A percentile compares a stretch with the other conserved stretches of the same genome.
phyloP scores from a whole-genome alignment of 37 sponge, comb jelly and placozoan genomes.

The Eunapius fragilis region DNA sequence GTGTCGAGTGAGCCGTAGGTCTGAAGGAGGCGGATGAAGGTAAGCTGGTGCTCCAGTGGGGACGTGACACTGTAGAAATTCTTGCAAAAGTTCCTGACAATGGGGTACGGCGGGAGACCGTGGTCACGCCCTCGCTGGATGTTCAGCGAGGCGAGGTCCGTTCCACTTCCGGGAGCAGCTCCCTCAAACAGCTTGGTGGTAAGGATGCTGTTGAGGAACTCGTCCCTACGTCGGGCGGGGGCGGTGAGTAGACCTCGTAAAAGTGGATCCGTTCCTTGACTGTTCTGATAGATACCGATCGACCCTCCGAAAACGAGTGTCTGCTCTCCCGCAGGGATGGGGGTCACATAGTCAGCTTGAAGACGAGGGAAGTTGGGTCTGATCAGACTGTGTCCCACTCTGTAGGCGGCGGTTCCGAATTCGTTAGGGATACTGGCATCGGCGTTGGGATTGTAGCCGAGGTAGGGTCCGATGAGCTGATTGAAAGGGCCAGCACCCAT shows the following conservation, averaged over 20 bases:
- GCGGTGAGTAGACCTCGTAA: slow-evolving; percentile 67
- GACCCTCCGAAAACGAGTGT: slow-evolving; percentile 37
- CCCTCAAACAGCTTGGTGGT: slow-evolving; percentile 70
- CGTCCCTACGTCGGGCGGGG: slow-evolving; percentile 63
- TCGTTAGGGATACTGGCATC: slow-evolving; percentile 70
- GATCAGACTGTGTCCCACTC: slow-evolving; percentile 86
- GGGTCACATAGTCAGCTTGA: slow-evolving; percentile 25
- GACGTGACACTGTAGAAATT: neutral
- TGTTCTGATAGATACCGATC: slow-evolving; percentile 13
- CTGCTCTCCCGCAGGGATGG: slow-evolving; percentile 49
- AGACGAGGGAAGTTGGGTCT: slow-evolving; percentile 72
- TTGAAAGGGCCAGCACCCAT: slow-evolving; percentile 55
- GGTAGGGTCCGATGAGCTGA: slow-evolving; percentile 55
- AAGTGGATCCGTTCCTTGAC: slow-evolving; percentile 76
- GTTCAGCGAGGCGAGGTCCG: slow-evolving; percentile 87
- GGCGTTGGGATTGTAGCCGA: slow-evolving; percentile 60
- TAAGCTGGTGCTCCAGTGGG: slow-evolving; percentile 33
- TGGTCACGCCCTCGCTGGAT: slow-evolving; percentile 91
- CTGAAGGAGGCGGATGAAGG: slow-evolving; percentile 36
- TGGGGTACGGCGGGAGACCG: slow-evolving; percentile 80
- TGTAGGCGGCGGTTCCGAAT: slow-evolving; percentile 89
- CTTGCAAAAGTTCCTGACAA: slow-evolving; percentile 75
- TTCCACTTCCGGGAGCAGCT: slow-evolving; percentile 3
- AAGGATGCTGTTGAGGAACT: slow-evolving; percentile 69
- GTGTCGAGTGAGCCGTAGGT: slow-evolving; percentile 57